These are phyloP conservation scores for Orientallactaga bullata DNA, from an alignment of 2,113 vertebrate species.

Conservation along the genomic window DNA sequence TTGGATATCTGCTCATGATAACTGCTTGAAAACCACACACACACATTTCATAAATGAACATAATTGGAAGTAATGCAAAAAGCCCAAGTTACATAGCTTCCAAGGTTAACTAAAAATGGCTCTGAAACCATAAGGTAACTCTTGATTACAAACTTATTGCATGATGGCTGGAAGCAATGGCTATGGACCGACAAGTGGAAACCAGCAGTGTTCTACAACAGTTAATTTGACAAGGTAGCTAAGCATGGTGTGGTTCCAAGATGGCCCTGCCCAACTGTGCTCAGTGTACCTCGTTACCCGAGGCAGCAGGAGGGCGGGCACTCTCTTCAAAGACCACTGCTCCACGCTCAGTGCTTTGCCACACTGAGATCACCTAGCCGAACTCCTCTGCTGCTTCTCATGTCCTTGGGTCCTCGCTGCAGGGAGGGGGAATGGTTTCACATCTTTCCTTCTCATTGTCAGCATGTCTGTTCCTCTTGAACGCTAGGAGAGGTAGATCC, in stretches of 20 bases:
- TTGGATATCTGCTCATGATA: slow-evolving; percentile 54
- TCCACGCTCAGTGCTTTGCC: slow-evolving; percentile 63
- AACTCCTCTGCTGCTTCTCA: slow-evolving; percentile 66
- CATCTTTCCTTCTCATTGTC: slow-evolving; percentile 63
- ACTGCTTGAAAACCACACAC: slow-evolving; percentile 59
- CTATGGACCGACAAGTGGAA: slow-evolving; percentile 82
- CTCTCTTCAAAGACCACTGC: slow-evolving; percentile 58
- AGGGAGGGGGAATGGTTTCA: slow-evolving; percentile 26
- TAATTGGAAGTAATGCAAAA: slow-evolving; percentile 71
- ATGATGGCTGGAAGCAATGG: slow-evolving; percentile 84
- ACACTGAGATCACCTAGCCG: slow-evolving; percentile 58
- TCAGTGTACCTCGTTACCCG: slow-evolving; percentile 52
- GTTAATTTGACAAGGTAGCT: slow-evolving; percentile 78
- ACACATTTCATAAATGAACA: slow-evolving; percentile 65
- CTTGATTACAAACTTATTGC: slow-evolving; percentile 86
- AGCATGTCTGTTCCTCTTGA: neutral
- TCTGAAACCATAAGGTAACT: slow-evolving; percentile 67
- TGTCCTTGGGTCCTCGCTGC: slow-evolving; percentile 53
- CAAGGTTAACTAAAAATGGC: slow-evolving; percentile 76
- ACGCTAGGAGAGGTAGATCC: slow-evolving; percentile 92
- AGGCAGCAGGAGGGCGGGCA: neutral
- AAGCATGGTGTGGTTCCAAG: slow-evolving; percentile 69
- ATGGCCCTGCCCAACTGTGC: slow-evolving; percentile 60
- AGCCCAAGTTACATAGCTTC: slow-evolving; percentile 79
- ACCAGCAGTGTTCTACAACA: slow-evolving; percentile 81